Conservation (phyloP, 30 jellyfish, hydroid and myxozoan genomes). For the Clytia hemisphaerica region DNA sequence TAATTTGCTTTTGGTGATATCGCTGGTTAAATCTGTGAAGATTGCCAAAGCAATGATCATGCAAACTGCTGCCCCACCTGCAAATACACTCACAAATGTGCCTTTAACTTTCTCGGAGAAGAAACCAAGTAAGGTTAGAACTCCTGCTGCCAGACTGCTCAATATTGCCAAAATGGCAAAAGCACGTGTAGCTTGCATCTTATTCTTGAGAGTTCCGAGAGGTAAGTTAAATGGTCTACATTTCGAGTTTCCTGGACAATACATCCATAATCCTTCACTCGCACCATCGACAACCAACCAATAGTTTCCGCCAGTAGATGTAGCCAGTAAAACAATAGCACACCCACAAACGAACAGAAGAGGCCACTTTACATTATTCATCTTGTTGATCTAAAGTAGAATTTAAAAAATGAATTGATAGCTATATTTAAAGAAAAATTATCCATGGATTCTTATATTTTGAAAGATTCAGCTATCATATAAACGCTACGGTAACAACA, state of each 20-base stretch:
- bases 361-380: no score
- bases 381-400: no score
- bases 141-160: neutral
- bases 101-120: constrained; percentile 9
- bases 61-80: constrained; percentile 6
- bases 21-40: neutral
- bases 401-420: no score
- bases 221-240: neutral
- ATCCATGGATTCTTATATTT: no score
- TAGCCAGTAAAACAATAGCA: constrained; percentile 7
- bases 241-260: neutral
- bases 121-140: neutral
- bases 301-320: constrained; percentile 14
- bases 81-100: neutral
- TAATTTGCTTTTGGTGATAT: no score
- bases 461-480: no score
- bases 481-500: no score
- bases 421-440: no score
- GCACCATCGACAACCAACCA: neutral
- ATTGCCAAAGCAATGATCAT: neutral
- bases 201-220: neutral
- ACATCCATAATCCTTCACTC: constrained; percentile 7
- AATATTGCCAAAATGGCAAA: constrained; percentile 7
- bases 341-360: no score
- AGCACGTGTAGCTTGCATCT: neutral